phyloP scores from a whole-genome alignment of 2,113 vertebrate genomes.

The Aphyosemion australe region DNA sequence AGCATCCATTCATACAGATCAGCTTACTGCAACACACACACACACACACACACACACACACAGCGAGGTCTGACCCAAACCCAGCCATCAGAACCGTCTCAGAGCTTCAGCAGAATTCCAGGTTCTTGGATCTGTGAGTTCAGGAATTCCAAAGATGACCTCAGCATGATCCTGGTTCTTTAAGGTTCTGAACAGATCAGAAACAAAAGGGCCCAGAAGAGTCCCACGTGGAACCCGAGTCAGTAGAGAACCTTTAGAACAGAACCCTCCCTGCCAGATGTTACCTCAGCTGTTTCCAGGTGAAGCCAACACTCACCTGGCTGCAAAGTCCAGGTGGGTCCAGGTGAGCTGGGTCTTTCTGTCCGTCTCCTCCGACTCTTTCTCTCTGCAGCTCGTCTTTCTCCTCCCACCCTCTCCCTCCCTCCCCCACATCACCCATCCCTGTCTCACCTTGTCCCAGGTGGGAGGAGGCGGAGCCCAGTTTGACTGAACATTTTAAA shows the following conservation, averaged over 20 bases:
- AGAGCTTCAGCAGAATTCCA: background rate
- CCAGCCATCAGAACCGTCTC: no score
- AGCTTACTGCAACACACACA: constrained; percentile 1
- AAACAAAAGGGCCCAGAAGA: background rate
- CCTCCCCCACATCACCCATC: constrained; percentile 18
- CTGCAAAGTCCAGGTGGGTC: constrained; percentile 15
- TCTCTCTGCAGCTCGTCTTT: constrained; percentile 11
- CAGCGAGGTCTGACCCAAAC: background rate
- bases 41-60: background rate
- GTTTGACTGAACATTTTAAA: constrained; percentile 9
- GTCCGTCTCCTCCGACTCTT: constrained; percentile 15
- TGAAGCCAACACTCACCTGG: constrained; percentile 29
- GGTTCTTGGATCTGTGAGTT: background rate
- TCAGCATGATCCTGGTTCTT: background rate
- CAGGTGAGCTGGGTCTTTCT: constrained; percentile 11
- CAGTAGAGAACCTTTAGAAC: background rate
- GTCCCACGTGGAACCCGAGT: background rate
- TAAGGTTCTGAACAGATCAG: constrained; percentile 5
- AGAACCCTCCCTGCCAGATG: background rate
- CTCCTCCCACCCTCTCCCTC: constrained; percentile 22
- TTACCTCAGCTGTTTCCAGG: background rate
- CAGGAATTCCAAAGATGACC: background rate
- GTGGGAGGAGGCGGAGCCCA: constrained; percentile 21
- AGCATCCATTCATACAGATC: constrained; percentile 29
- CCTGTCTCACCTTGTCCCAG: constrained; percentile 46